Percentiles rank a stretch among this genome's conserved stretches.
Evolutionary conservation across 2,113 vertebrate species (phyloP).

Genomic region (Carlito syrichta): DNA sequence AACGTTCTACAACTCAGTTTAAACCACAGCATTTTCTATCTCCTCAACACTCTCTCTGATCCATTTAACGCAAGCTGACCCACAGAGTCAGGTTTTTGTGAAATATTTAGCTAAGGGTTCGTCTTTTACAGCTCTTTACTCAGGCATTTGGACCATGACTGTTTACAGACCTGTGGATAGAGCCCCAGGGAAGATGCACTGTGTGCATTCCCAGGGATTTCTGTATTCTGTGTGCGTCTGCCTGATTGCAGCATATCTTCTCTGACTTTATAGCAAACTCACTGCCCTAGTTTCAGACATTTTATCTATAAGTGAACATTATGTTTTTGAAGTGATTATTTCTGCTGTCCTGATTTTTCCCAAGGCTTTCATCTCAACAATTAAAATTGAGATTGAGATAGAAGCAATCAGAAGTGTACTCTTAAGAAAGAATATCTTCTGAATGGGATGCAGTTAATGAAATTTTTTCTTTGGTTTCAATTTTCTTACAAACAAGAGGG

Average conservation of each 20-base stretch:
- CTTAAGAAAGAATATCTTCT: slow-evolving; percentile 47
- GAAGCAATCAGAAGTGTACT: slow-evolving; percentile 70
- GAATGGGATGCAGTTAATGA: slow-evolving; percentile 30
- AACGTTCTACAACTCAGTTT: neutral
- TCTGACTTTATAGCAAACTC: slow-evolving; percentile 63
- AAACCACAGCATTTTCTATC: neutral
- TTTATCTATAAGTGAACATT: slow-evolving; percentile 73
- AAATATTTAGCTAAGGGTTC: neutral
- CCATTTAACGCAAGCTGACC: neutral
- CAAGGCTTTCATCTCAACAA: slow-evolving; percentile 71
- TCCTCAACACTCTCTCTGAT: neutral
- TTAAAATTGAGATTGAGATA: slow-evolving; percentile 71
- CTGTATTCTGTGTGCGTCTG: slow-evolving; percentile 16
- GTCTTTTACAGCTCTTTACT: neutral
- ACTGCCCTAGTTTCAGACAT: slow-evolving; percentile 68
- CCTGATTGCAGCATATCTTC: slow-evolving; percentile 9
- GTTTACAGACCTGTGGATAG: neutral
- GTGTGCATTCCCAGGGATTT: neutral
- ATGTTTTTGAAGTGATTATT: slow-evolving; percentile 72
- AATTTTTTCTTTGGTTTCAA: slow-evolving; percentile 40
- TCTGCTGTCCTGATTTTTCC: slow-evolving; percentile 74
- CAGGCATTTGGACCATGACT: neutral
- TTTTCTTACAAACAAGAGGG: slow-evolving; percentile 21
- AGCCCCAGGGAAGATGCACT: neutral
- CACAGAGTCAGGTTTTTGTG: neutral